Evolutionary conservation across 2,888 invertebrate species (phyloP).

Genomic region (Pocota personata): DNA sequence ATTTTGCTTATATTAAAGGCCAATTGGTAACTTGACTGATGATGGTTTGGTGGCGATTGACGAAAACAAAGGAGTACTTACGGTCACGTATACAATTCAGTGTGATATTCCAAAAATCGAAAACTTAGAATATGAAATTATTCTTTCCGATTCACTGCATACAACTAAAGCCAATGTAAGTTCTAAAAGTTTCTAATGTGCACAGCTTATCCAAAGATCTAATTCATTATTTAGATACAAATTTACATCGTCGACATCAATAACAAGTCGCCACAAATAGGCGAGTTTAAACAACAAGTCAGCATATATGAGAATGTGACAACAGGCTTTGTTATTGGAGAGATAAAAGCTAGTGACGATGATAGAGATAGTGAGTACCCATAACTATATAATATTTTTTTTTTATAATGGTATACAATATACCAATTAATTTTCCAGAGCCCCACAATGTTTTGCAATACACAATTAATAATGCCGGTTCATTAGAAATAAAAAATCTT

Average conservation of each 20-base stretch:
- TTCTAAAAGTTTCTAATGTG: constrained; percentile 28
- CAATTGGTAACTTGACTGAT: constrained; percentile 78
- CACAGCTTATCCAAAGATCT: not conserved
- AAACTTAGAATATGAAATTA: constrained; percentile 84
- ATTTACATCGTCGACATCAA: constrained; percentile 86
- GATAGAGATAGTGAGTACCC: constrained; percentile 85
- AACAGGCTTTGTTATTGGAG: constrained; percentile 78
- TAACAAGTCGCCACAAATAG: constrained; percentile 84
- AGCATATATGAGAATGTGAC: constrained; percentile 84
- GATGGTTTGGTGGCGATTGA: constrained; percentile 84
- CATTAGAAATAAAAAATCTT: constrained; percentile 82
- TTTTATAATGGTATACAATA: not conserved
- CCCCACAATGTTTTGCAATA: constrained; percentile 85
- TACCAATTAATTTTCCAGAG: no score
- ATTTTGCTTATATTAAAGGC: constrained; percentile 36
- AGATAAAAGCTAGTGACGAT: constrained; percentile 83
- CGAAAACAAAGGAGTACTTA: constrained; percentile 84
- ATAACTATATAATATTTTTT: no score
- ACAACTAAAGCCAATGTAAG: constrained; percentile 82
- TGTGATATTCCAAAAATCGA: constrained; percentile 84
- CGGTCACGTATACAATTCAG: constrained; percentile 84
- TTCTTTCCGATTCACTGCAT: constrained; percentile 83
- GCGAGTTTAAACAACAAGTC: constrained; percentile 79
- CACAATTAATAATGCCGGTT: constrained; percentile 83
- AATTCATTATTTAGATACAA: constrained; percentile 82